phyloP scores from a whole-genome alignment of 2,113 vertebrate species.

The Fregetta grallaria region DNA sequence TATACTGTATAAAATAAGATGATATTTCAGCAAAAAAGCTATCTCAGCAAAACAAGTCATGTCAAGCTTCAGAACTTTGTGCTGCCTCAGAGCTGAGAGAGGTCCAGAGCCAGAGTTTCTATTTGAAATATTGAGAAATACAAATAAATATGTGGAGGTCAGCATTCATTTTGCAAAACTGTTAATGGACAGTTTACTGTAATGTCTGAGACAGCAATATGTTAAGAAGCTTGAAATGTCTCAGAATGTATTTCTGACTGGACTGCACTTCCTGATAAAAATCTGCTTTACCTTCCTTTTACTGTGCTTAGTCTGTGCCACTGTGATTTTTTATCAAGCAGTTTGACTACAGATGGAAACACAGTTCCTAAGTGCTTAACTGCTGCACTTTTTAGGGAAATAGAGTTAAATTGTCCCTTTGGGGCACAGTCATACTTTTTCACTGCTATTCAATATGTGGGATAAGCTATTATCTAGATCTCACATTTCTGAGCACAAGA shows the following conservation, averaged over 20 bases:
- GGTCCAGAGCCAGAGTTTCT: background rate
- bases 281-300: conserved; percentile 49
- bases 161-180: conserved; percentile 60
- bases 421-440: background rate
- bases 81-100: conserved; percentile 54
- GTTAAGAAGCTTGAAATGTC: conserved; percentile 66
- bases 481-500: background rate
- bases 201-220: conserved; percentile 65
- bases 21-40: conserved; percentile 17
- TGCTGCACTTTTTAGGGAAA: background rate
- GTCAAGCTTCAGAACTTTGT: conserved; percentile 61
- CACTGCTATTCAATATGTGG: background rate
- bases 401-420: background rate
- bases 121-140: conserved; percentile 47
- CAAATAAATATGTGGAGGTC: conserved; percentile 52
- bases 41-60: conserved; percentile 33
- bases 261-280: conserved; percentile 36
- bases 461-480: background rate
- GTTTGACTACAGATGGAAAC: background rate
- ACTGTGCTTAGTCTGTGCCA: background rate
- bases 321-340: conserved; percentile 10
- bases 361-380: background rate
- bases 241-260: conserved; percentile 44
- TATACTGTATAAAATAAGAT: conserved; percentile 16
- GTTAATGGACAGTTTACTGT: conserved; percentile 45